Base-by-base conservation (phyloP, 2,797 vertebrate genomes). In the Coregonus ussuriensis region DNA sequence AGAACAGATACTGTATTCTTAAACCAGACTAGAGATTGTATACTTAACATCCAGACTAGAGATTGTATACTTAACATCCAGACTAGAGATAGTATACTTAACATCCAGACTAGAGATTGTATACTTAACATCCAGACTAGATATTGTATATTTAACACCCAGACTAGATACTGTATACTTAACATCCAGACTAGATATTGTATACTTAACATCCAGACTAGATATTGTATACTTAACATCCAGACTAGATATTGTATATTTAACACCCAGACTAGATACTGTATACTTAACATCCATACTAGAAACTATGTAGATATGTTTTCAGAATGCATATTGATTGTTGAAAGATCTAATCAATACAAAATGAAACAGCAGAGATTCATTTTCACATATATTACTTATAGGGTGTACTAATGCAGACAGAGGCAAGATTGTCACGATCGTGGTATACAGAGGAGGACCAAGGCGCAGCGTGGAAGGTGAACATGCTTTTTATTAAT, bases 11-110 rank as follows among this genome's bases (percentile, higher is more conserved):
- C 69, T 75, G 66, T 37, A 2, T 18, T 4, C 37, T 9, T 78
- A 54, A 77, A 63, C 75, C 74, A 77, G 74, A 21, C 33, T 35
- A 78, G 78, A 74, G 76, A 83, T 77, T 85, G 37, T 84, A 21
- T n/a, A 2, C 41, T 9, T 47, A 47, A 3, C 1, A 41, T 2
- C 41, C 41, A 47, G 37, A 41, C 37, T 9, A 41, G 37, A 41
- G 9, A 41, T 0, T 41, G 41, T 41, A 41, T 2, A 2, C 41
- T 9, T 47, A 47, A 3, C 1, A 41, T 2, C 41, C 41, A 47
- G 37, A 41, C 37, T 9, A 41, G 37, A 41, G 9, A 41, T 0
- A 9, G 41, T 41, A 41, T 2, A 2, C 41, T 9, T 41, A 41
- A 9, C 1, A 41, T 68, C 69, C 41, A 41, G 7, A 41, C 41